Percentiles rank a stretch among this genome's conserved stretches.
These are phyloP conservation scores for Yoshiicerus persimilis DNA, from an alignment of 1,140 invertebrate species.

Conservation along the genomic window DNA sequence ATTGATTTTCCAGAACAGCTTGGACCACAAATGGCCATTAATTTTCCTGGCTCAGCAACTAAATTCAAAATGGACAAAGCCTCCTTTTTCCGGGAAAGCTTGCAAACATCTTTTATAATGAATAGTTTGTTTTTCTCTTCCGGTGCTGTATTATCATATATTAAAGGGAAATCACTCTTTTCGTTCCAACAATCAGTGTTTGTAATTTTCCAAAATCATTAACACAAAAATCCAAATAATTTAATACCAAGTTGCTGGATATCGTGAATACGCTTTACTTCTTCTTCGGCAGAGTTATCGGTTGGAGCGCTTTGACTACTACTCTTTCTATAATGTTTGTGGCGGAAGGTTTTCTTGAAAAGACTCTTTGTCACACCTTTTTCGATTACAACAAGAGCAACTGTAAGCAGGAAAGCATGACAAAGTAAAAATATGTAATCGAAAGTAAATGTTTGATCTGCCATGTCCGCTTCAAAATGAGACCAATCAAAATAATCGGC, in stretches of 20 bases:
- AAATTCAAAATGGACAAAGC: neutral
- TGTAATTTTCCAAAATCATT: neutral
- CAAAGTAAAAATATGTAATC: neutral
- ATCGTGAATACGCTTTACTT: neutral
- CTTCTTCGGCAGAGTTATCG: neutral
- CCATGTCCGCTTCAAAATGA: neutral
- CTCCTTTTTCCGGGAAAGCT: neutral
- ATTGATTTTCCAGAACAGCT: neutral
- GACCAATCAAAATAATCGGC: neutral
- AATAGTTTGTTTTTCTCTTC: neutral
- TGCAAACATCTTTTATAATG: neutral
- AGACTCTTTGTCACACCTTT: neutral
- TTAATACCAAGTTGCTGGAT: neutral
- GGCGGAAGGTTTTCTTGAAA: neutral
- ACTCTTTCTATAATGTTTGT: neutral
- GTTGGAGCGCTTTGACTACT: neutral
- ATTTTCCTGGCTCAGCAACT: neutral
- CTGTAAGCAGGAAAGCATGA: neutral
- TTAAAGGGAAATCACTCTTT: neutral
- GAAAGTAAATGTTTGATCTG: neutral
- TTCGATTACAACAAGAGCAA: neutral
- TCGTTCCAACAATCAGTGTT: too few relatives aligned
- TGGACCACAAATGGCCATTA: constrained; percentile 3
- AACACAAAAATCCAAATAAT: neutral
- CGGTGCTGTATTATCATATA: neutral